These are phyloP conservation scores for Panagrolaimus sp. DNA, from an alignment of 1,140 invertebrate species.

Conservation along the genomic window DNA sequence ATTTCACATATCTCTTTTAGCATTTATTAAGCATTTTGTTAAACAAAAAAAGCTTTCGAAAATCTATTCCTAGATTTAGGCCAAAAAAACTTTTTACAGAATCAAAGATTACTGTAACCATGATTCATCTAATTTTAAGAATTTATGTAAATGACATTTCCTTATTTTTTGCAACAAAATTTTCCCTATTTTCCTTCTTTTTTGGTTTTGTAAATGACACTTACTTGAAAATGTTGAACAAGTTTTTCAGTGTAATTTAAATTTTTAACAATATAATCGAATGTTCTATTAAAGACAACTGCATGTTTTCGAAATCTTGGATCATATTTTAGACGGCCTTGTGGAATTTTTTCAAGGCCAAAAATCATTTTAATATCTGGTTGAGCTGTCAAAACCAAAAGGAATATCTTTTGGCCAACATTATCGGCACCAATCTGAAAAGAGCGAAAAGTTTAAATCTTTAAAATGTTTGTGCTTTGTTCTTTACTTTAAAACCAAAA, in stretches of 20 bases:
- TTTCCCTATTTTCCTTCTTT: background rate
- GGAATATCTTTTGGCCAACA: slow-evolving; percentile 37
- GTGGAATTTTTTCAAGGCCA: slow-evolving; percentile 45
- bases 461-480: background rate
- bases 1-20: too few relatives aligned
- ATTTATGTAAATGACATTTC: slow-evolving; percentile 13
- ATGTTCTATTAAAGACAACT: slow-evolving; percentile 29
- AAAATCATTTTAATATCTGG: slow-evolving; percentile 49
- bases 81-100: too few relatives aligned
- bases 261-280: slow-evolving; percentile 47
- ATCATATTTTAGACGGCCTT: slow-evolving; percentile 35
- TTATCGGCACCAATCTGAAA: slow-evolving; percentile 38
- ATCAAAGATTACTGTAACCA: background rate
- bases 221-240: slow-evolving; percentile 40
- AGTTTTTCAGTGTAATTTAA: slow-evolving; percentile 42
- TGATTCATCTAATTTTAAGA: background rate
- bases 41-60: too few relatives aligned
- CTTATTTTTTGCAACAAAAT: slow-evolving; percentile 11
- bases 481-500: slow-evolving; percentile 8
- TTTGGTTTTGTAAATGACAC: background rate
- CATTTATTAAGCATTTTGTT: too few relatives aligned
- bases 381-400: slow-evolving; percentile 41
- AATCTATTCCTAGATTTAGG: too few relatives aligned
- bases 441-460: too few relatives aligned
- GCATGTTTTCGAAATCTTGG: slow-evolving; percentile 41